Percentiles rank a stretch among this genome's conserved stretches.
phyloP scores from a whole-genome alignment of 2,797 vertebrate genomes.

The Lophius americanus region DNA sequence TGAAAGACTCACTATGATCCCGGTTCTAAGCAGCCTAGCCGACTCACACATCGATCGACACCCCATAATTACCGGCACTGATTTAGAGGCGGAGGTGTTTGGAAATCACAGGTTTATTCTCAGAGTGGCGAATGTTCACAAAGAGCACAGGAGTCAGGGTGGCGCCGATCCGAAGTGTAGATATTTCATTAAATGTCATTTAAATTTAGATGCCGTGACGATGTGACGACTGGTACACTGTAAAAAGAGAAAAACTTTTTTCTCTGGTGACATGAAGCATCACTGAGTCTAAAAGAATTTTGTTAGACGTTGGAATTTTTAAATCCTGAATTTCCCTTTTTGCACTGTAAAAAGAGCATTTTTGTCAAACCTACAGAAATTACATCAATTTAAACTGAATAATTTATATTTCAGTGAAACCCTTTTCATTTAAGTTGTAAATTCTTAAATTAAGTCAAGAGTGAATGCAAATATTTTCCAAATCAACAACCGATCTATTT shows the following conservation, averaged over 20 bases:
- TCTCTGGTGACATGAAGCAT: no score
- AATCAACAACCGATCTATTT: no score
- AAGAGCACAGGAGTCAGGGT: background rate
- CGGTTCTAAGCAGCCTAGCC: background rate
- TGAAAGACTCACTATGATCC: background rate
- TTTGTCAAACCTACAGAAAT: no score
- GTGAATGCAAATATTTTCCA: no score
- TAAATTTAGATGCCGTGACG: background rate
- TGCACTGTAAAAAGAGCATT: no score
- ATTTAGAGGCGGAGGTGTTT: background rate
- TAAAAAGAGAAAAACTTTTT: background rate
- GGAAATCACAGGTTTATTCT: slow-evolving; percentile 10
- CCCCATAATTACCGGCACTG: background rate
- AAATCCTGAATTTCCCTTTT: no score
- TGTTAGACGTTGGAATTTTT: no score
- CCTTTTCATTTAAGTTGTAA: no score
- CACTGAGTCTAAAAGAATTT: no score
- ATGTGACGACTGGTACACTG: background rate
- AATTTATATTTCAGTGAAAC: no score
- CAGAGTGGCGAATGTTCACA: background rate
- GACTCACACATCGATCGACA: slow-evolving; percentile 10
- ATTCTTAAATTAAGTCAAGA: no score
- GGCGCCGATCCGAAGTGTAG: slow-evolving; percentile 3
- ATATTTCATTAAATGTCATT: slow-evolving; percentile 17
- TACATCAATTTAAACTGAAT: no score